Evolutionary conservation across 1,140 invertebrate genomes (phyloP).

Genomic region (Diorhabda elongata): DNA sequence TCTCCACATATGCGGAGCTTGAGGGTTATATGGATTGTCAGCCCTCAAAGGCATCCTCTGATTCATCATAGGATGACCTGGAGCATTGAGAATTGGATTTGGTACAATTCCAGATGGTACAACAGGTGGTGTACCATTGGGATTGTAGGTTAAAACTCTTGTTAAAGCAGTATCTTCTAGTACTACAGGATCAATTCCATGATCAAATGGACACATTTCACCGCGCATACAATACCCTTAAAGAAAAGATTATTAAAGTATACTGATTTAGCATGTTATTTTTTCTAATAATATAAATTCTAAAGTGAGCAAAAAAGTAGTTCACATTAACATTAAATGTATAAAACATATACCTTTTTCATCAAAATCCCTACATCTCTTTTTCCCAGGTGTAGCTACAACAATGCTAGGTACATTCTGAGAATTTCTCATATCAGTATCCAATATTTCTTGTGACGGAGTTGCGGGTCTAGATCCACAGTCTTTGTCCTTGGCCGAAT

Average conservation of each 20-base stretch:
- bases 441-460: constrained; percentile 58
- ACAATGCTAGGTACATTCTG: constrained; percentile 54
- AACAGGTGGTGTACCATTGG: constrained; percentile 44
- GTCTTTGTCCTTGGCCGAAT: constrained; percentile 26
- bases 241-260: neutral
- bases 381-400: constrained; percentile 51
- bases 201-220: constrained; percentile 92
- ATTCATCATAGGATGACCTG: constrained; percentile 30
- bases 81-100: constrained; percentile 44
- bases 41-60: constrained; percentile 23
- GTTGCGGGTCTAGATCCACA: constrained; percentile 47
- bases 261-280: too few relatives aligned
- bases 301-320: neutral
- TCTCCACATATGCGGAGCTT: constrained; percentile 73
- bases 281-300: neutral
- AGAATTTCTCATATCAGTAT: constrained; percentile 55
- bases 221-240: constrained; percentile 92
- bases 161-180: constrained; percentile 74
- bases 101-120: constrained; percentile 24
- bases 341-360: constrained; percentile 40
- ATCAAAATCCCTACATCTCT: constrained; percentile 69
- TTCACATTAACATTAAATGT: neutral
- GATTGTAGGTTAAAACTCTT: constrained; percentile 55
- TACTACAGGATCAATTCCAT: constrained; percentile 90
- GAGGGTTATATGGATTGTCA: constrained; percentile 74